phyloP scores from a whole-genome alignment of 2,888 invertebrate species.

The Harpagoxenus sublaevis region DNA sequence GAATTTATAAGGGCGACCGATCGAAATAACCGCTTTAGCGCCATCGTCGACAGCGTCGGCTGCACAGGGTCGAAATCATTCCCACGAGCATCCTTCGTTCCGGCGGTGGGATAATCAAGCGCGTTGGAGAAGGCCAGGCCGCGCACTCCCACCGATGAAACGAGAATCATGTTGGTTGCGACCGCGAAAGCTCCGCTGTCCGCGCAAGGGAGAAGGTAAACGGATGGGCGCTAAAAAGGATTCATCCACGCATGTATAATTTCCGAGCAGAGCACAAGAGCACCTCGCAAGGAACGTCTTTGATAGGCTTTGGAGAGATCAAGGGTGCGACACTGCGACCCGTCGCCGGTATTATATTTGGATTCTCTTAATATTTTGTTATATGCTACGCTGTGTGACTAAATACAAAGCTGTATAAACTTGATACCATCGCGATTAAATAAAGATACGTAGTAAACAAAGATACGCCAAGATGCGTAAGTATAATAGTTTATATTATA shows the following conservation, averaged over 20 bases:
- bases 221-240: constrained; percentile 27
- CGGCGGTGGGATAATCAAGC: constrained; percentile 78
- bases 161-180: constrained; percentile 75
- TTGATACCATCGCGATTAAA: background rate
- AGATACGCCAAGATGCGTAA: background rate
- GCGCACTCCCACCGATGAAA: constrained; percentile 70
- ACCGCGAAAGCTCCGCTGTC: constrained; percentile 60
- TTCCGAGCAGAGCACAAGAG: constrained; percentile 12
- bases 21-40: constrained; percentile 70
- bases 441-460: background rate
- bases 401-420: constrained; percentile 4
- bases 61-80: constrained; percentile 72
- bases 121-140: constrained; percentile 65
- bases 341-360: background rate
- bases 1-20: constrained; percentile 69
- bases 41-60: constrained; percentile 62
- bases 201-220: constrained; percentile 15
- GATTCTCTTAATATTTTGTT: background rate
- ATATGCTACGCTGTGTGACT: background rate
- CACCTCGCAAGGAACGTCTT: constrained; percentile 1
- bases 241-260: constrained; percentile 40
- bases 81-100: constrained; percentile 75
- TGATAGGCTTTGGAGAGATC: constrained; percentile 1
- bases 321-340: background rate
- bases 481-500: background rate